Percentiles rank a stretch among this genome's conserved stretches.
Conservation (phyloP, 2,797 vertebrate species). For the Enteromius unitaeniatus region DNA sequence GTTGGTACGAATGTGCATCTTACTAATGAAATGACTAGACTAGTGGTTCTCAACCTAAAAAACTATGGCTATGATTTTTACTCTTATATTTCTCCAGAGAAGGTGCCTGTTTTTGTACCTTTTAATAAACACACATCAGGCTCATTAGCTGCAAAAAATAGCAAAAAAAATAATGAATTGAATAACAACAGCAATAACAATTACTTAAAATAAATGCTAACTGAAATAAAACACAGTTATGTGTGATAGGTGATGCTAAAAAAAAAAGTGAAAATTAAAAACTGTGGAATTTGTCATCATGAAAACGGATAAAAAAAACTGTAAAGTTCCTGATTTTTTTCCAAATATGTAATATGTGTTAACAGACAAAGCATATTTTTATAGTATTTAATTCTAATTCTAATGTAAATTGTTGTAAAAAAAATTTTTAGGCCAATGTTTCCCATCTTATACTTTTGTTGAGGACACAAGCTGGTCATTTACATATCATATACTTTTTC, state of each 20-base stretch:
- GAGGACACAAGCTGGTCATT: not conserved
- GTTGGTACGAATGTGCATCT: conserved; percentile 59
- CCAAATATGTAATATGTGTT: not conserved
- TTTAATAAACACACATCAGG: not conserved
- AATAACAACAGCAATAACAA: not conserved
- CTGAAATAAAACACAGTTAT: not conserved
- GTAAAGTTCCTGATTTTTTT: not conserved
- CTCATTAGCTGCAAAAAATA: not conserved
- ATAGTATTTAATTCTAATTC: not conserved
- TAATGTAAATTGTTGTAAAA: not conserved
- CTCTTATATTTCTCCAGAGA: not conserved
- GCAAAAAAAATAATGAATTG: not conserved
- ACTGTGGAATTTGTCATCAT: not conserved
- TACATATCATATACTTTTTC: not conserved
- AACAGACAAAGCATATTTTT: not conserved
- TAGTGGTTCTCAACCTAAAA: not conserved
- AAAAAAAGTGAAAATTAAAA: not conserved
- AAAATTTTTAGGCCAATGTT: not conserved
- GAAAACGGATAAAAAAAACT: not conserved
- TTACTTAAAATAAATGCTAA: not conserved
- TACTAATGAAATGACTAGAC: conserved; percentile 1
- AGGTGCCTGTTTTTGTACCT: not conserved
- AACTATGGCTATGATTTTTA: not conserved
- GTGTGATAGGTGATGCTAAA: not conserved
- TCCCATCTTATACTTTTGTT: not conserved